phyloP scores from a whole-genome alignment of 2,797 vertebrate species.

The Aselliscus stoliczkanus region DNA sequence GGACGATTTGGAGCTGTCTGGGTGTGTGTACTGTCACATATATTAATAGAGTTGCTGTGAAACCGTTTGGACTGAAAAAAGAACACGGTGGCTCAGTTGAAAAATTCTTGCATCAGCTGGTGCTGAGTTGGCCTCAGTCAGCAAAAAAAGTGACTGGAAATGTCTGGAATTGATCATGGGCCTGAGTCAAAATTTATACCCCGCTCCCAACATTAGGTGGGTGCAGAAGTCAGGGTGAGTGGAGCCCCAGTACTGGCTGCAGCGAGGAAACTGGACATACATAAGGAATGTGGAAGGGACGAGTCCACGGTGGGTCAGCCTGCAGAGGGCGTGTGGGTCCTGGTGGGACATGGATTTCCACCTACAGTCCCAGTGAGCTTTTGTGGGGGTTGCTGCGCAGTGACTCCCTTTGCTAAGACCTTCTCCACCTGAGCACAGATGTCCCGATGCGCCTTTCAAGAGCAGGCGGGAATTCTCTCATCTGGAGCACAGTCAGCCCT shows the following conservation, averaged over 20 bases:
- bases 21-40: rapidly evolving
- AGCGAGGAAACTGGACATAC: rapidly evolving
- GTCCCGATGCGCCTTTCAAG: background rate
- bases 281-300: rapidly evolving
- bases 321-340: rapidly evolving
- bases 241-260: rapidly evolving
- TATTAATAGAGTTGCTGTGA: background rate
- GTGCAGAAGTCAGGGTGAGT: background rate
- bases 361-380: background rate
- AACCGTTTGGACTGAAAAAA: background rate
- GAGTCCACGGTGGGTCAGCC: rapidly evolving
- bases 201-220: background rate
- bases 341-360: rapidly evolving
- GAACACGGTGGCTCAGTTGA: background rate
- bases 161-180: background rate
- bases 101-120: background rate
- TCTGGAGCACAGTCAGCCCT: background rate
- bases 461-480: background rate
- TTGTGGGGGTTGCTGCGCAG: background rate
- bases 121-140: background rate
- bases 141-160: background rate
- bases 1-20: rapidly evolving
- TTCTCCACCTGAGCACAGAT: background rate
- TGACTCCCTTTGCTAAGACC: background rate
- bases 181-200: rapidly evolving